Evolutionary conservation across 1,140 invertebrate species (phyloP).

Genomic region (Pseudomyrmex sp.): DNA sequence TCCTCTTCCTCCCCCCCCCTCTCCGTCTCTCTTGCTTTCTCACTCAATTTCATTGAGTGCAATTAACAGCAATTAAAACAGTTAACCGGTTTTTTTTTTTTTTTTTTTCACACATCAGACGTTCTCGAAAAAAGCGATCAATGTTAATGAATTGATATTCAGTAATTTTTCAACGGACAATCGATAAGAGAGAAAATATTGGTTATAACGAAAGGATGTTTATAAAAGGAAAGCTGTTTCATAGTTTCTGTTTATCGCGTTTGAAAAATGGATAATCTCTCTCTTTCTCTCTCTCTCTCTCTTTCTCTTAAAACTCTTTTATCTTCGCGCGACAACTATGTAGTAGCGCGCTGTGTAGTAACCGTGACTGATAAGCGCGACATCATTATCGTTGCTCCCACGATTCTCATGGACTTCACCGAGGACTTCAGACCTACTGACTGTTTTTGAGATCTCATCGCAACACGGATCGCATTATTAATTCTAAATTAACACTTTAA

Average conservation of each 20-base stretch:
- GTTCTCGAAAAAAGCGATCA: neutral
- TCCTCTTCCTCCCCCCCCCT: neutral
- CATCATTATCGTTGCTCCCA: conserved; percentile 49
- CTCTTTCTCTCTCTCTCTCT: too few species aligned
- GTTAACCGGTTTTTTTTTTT: neutral
- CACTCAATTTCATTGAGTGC: too few species aligned
- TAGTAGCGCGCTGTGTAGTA: conserved; percentile 55
- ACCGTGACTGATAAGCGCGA: conserved; percentile 65
- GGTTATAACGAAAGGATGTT: neutral
- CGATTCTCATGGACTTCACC: conserved; percentile 53
- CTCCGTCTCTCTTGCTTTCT: too few species aligned
- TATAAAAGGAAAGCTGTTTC: conserved; percentile 5
- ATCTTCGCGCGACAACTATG: conserved; percentile 9
- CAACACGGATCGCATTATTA: neutral
- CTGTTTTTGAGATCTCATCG: conserved; percentile 26
- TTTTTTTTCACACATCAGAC: neutral
- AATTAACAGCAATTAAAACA: too few species aligned
- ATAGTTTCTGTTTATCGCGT: conserved; percentile 10
- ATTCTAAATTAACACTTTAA: neutral
- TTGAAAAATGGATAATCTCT: conserved; percentile 14
- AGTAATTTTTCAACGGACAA: neutral
- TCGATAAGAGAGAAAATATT: neutral
- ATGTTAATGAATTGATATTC: neutral
- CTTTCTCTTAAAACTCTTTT: conserved; percentile 5
- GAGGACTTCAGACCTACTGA: conserved; percentile 5